These are phyloP conservation scores for Nipponacmea schrenckii DNA, from an alignment of 2,888 invertebrate species.

Conservation along the genomic window DNA sequence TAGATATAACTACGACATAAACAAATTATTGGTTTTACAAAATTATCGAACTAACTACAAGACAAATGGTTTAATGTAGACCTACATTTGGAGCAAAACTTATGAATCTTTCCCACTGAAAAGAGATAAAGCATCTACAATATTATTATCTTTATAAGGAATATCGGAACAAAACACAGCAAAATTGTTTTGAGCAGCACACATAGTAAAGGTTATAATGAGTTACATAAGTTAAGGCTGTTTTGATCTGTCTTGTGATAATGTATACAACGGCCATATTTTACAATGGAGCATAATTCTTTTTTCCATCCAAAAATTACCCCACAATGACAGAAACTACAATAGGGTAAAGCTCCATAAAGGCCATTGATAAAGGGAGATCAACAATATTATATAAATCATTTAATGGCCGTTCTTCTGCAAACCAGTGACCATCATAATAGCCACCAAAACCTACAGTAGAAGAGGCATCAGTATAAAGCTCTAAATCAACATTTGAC, in stretches of 20 bases:
- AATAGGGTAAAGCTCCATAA: slow-evolving; percentile 22
- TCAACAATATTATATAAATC: neutral
- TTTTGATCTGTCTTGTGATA: slow-evolving; percentile 21
- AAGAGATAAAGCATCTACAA: slow-evolving; percentile 25
- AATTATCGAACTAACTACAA: too few species aligned
- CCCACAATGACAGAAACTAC: slow-evolving; percentile 20
- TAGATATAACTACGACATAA: too few species aligned
- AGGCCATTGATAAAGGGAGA: slow-evolving; percentile 18
- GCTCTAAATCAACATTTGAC: neutral
- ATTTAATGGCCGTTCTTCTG: slow-evolving; percentile 9
- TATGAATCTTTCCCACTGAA: slow-evolving; percentile 21
- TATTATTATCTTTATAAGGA: slow-evolving; percentile 11
- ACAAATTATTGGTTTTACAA: too few species aligned
- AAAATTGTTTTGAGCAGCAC: slow-evolving; percentile 14
- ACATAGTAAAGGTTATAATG: slow-evolving; percentile 10
- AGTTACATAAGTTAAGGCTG: slow-evolving; percentile 14
- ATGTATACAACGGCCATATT: slow-evolving; percentile 22
- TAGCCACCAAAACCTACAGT: slow-evolving; percentile 19
- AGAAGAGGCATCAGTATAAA: slow-evolving; percentile 12
- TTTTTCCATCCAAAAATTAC: slow-evolving; percentile 18
- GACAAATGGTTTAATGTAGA: neutral
- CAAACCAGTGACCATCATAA: slow-evolving; percentile 17
- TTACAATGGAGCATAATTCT: slow-evolving; percentile 28
- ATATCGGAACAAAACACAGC: slow-evolving; percentile 15
- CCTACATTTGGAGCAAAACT: slow-evolving; percentile 15